Evolutionary conservation across 2,797 vertebrate genomes (phyloP), one percentile per base, ranked within the genome.

Genomic region (Hippopotamyrus pictus): DNA sequence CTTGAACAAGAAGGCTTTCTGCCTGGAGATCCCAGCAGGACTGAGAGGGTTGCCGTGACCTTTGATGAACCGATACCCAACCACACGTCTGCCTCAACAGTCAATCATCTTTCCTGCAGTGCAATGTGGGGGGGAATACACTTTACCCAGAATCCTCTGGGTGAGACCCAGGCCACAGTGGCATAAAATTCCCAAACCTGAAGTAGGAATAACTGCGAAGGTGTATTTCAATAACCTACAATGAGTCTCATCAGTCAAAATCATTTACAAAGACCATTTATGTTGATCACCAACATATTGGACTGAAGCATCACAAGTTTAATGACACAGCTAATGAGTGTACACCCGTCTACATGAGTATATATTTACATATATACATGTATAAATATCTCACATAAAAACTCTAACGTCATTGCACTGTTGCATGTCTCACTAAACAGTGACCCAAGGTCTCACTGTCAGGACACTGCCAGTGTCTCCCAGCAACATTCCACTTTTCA

Each of bases 1-100:
- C 96, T 96, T 93, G 95, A 97, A 98, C 97, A 97, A 97, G 97
- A 97, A 97, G 96, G 95, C 96, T 95, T 96, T 95, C 94, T 96
- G 93, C 94, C 95, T 93, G 95, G 95, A 44, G 97, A 96, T 96
- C 95, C 95, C 94, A 95, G 97, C 94, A 94, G 96, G 95, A 95
- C 96, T 96, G 95, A 92, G 94, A 95, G 94, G 93, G 37, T 92
- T 93, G 95, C 92, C 94, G 92, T 82, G 87, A 89, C 91, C 88
- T 91, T 95, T 93, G 91, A 91, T 96, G 96, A 96, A 96, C 95
- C 93, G 93, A 0, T 93, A 95, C 95, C 93, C 92, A 94, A 93
- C 95, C 93, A 93, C 93, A 92, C 93, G 94, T 93, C 94, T 94
- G 22, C 94, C 92, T 92, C 95, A 93, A 93, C 93, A 94, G 91